phyloP scores from a whole-genome alignment of 1,140 invertebrate species.

The Nautilus pompilius region DNA sequence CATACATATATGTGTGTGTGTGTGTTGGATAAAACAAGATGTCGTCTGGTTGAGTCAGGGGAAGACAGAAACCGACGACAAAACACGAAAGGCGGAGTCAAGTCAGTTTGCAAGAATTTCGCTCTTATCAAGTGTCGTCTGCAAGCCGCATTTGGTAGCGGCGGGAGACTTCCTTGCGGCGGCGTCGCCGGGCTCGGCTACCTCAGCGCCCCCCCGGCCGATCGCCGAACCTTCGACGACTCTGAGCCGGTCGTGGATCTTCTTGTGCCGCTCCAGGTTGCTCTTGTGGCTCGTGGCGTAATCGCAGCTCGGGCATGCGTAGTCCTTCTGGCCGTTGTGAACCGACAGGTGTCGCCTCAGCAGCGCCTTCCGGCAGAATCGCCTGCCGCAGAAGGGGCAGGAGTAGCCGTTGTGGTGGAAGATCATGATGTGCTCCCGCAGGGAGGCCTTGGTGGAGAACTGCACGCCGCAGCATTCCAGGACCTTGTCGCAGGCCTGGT shows the following conservation, averaged over 20 bases:
- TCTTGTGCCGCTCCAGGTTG: constrained; percentile 58
- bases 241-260: constrained; percentile 44
- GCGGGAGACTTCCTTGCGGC: too few relatives aligned
- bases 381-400: constrained; percentile 53
- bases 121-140: too few relatives aligned
- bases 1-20: too few relatives aligned
- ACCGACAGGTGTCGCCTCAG: constrained; percentile 58
- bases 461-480: constrained; percentile 55
- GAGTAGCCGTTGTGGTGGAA: constrained; percentile 56
- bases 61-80: too few relatives aligned
- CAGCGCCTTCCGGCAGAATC: constrained; percentile 58
- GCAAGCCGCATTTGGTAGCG: too few relatives aligned
- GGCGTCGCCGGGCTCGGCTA: constrained; percentile 7
- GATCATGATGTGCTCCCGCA: constrained; percentile 54
- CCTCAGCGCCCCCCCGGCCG: constrained; percentile 8
- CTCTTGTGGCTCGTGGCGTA: constrained; percentile 61
- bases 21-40: too few relatives aligned
- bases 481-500: constrained; percentile 50
- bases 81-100: too few relatives aligned
- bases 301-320: constrained; percentile 54
- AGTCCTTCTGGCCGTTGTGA: constrained; percentile 57
- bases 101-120: too few relatives aligned
- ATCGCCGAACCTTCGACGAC: constrained; percentile 21
- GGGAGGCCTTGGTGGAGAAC: constrained; percentile 55
- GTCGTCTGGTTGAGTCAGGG: too few relatives aligned